Evolutionary conservation across 2,888 invertebrate genomes (phyloP).

Genomic region (Synanthedon tipuliformis): DNA sequence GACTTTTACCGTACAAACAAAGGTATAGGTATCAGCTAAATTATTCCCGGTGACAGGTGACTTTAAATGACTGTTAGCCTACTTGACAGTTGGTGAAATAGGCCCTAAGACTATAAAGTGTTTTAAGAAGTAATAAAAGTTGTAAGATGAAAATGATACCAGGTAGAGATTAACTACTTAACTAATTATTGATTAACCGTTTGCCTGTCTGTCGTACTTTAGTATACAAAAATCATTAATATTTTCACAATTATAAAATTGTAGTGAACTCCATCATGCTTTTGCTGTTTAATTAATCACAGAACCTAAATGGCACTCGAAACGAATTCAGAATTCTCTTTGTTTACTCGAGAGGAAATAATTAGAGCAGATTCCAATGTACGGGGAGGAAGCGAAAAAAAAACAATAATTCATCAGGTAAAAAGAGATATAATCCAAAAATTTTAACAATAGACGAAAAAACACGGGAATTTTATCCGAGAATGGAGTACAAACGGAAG

Average conservation of each 20-base stretch:
- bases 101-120: too few species aligned
- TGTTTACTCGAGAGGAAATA: constrained; percentile 59
- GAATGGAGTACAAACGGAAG: background rate
- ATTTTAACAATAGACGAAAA: constrained; percentile 41
- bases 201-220: background rate
- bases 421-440: constrained; percentile 45
- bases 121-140: too few species aligned
- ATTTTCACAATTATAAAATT: background rate
- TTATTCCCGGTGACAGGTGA: too few species aligned
- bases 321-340: constrained; percentile 30
- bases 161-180: too few species aligned
- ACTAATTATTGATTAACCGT: too few species aligned
- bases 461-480: background rate
- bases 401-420: constrained; percentile 57
- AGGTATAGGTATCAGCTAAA: too few species aligned
- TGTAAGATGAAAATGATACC: too few species aligned
- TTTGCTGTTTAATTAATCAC: constrained; percentile 1
- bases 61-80: too few species aligned
- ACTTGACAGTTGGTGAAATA: too few species aligned
- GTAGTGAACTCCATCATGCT: background rate
- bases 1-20: too few species aligned
- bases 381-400: constrained; percentile 35
- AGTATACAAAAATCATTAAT: background rate
- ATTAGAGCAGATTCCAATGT: constrained; percentile 48
- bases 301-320: constrained; percentile 3